Percentiles rank a stretch among this genome's conserved stretches.
Evolutionary conservation across 2,797 vertebrate genomes (phyloP).

Genomic region (Arrhamphus sclerolepis): DNA sequence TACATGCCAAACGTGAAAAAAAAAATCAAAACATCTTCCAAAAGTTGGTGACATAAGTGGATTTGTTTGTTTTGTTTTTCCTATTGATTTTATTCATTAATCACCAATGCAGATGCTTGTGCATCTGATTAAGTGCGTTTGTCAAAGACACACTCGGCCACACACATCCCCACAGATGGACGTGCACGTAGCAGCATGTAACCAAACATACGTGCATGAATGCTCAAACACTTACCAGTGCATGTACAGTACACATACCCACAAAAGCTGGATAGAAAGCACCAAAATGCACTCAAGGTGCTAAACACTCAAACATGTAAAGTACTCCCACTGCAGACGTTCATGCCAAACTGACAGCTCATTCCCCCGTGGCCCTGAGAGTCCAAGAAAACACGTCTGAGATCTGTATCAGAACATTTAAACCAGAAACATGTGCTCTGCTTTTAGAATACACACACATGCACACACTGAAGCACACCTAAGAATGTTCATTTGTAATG

Average conservation of each 20-base stretch:
- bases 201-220: slow-evolving; percentile 8
- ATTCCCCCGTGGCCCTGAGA: slow-evolving; percentile 39
- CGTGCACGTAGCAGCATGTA: slow-evolving; percentile 23
- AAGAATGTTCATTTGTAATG: slow-evolving; percentile 33
- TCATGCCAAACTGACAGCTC: slow-evolving; percentile 64
- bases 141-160: slow-evolving; percentile 9
- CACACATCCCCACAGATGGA: slow-evolving; percentile 25
- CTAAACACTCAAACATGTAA: slow-evolving; percentile 20
- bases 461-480: background rate
- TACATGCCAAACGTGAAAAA: too few relatives aligned
- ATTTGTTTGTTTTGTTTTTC: too few relatives aligned
- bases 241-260: slow-evolving; percentile 1
- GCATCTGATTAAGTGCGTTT: too few relatives aligned
- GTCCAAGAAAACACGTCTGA: slow-evolving; percentile 47
- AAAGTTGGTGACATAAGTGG: too few relatives aligned
- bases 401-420: slow-evolving; percentile 65
- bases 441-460: background rate
- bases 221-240: slow-evolving; percentile 16
- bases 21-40: too few relatives aligned
- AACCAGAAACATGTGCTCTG: slow-evolving; percentile 68
- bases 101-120: too few relatives aligned
- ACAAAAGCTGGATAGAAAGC: slow-evolving; percentile 7
- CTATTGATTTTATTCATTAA: too few relatives aligned
- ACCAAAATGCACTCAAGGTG: slow-evolving; percentile 25
- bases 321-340: slow-evolving; percentile 25